Percentiles rank a stretch among this genome's conserved stretches.
Conservation (phyloP, 2,797 vertebrate species). For the Macroramphosus scolopax region DNA sequence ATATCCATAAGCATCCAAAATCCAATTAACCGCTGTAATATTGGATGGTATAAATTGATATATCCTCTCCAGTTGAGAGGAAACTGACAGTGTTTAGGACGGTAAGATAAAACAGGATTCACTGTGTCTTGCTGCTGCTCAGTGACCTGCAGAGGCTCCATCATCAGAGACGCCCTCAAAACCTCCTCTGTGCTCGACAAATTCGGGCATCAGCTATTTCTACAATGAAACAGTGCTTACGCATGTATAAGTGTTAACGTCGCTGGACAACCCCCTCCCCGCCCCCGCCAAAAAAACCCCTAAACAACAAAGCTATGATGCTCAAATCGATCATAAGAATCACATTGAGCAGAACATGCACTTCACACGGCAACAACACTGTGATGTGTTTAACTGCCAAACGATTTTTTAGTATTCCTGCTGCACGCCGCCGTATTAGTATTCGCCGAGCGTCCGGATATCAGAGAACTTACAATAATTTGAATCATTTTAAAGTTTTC, state of each 20-base stretch:
- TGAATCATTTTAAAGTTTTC: conserved; percentile 22
- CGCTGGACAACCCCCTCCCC: no score
- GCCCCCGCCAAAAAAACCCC: conserved; percentile 24
- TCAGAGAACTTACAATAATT: conserved; percentile 24
- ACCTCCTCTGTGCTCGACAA: background rate
- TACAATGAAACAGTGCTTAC: no score
- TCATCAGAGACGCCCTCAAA: conserved; percentile 10
- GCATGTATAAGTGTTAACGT: conserved; percentile 27
- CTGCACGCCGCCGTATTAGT: conserved; percentile 8
- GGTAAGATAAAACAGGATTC: conserved; percentile 6
- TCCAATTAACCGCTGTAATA: conserved; percentile 18
- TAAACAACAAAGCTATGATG: conserved; percentile 6
- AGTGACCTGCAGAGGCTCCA: conserved; percentile 25
- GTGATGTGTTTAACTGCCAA: conserved; percentile 2
- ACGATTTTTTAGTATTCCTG: conserved; percentile 14
- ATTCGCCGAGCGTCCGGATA: conserved; percentile 15
- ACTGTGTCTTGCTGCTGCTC: conserved; percentile 12
- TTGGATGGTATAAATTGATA: conserved; percentile 15
- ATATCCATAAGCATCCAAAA: conserved; percentile 16
- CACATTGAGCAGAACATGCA: conserved; percentile 26
- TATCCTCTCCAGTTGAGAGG: conserved; percentile 10
- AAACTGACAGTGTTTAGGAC: conserved; percentile 1
- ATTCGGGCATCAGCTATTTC: no score
- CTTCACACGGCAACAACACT: conserved; percentile 16
- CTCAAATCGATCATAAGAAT: conserved; percentile 24